Evolutionary conservation across 2,888 invertebrate genomes (phyloP).

Genomic region (Trisateles emortualis): DNA sequence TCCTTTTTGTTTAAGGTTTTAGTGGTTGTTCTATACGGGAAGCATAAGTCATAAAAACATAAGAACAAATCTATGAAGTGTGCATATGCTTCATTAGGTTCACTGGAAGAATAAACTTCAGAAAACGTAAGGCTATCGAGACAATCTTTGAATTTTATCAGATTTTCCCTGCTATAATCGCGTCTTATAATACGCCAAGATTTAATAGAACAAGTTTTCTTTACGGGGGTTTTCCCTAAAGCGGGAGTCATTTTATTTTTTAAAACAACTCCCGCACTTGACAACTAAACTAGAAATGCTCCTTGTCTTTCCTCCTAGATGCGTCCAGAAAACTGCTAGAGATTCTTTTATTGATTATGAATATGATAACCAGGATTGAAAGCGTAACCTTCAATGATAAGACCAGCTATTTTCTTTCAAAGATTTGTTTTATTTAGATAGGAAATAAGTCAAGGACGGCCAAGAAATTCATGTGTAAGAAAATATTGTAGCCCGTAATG

Average conservation of each 20-base stretch:
- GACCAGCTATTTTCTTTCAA: slow-evolving; percentile 25
- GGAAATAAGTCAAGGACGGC: slow-evolving; percentile 80
- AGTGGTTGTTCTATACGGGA: not conserved
- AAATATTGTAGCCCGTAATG: slow-evolving; percentile 80
- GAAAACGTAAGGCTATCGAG: slow-evolving; percentile 6
- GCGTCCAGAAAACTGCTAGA: too few species aligned
- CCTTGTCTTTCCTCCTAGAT: too few species aligned
- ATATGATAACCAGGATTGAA: not conserved
- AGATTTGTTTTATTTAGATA: slow-evolving; percentile 45
- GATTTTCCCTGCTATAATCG: slow-evolving; percentile 4
- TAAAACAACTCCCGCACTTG: too few species aligned
- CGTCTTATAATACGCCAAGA: slow-evolving; percentile 10
- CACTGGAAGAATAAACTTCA: not conserved
- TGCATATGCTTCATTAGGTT: slow-evolving; percentile 4
- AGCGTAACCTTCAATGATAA: not conserved
- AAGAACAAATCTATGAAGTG: not conserved
- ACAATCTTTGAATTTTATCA: not conserved
- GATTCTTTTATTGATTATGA: too few species aligned
- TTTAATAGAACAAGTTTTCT: slow-evolving; percentile 6
- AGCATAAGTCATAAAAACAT: not conserved
- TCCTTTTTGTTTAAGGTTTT: not conserved
- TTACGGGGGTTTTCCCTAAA: slow-evolving; percentile 7
- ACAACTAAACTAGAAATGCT: too few species aligned
- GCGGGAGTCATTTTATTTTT: too few species aligned
- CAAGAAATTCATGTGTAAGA: slow-evolving; percentile 63